Conservation (phyloP, 2,888 invertebrate genomes). For the Platycnemis pennipes region DNA sequence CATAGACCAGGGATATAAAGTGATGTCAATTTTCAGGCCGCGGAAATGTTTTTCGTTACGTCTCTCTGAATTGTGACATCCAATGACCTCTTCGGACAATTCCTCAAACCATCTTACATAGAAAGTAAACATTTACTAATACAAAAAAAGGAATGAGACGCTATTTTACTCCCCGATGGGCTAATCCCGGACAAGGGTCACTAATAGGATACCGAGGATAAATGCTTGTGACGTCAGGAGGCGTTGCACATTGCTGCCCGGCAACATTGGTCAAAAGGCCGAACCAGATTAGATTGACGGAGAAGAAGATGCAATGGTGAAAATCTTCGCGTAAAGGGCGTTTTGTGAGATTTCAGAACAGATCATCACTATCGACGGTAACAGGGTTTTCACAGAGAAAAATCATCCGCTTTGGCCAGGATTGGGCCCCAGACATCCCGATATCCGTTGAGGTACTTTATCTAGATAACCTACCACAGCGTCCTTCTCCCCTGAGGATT, state of each 20-base stretch:
- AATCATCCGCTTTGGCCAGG: too few species aligned
- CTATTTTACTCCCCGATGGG: neutral
- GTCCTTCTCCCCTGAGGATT: too few species aligned
- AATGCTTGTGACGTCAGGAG: neutral
- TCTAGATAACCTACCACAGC: too few species aligned
- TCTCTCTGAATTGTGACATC: neutral
- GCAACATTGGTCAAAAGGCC: conserved; percentile 35
- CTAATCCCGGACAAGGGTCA: neutral
- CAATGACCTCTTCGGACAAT: neutral
- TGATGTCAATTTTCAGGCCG: neutral
- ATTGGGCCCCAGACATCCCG: too few species aligned
- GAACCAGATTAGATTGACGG: neutral
- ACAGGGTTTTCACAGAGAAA: too few species aligned
- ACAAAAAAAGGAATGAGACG: neutral
- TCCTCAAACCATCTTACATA: neutral
- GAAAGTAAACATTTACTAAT: neutral
- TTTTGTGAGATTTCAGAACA: neutral
- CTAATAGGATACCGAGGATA: neutral
- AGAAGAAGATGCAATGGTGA: neutral
- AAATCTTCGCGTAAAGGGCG: neutral
- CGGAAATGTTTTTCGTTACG: neutral
- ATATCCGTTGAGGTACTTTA: too few species aligned
- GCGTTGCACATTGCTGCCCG: conserved; percentile 12
- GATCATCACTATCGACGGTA: too few species aligned
- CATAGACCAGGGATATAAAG: neutral